Conservation (phyloP, 2,888 invertebrate species). For the Dryobota labecula region DNA sequence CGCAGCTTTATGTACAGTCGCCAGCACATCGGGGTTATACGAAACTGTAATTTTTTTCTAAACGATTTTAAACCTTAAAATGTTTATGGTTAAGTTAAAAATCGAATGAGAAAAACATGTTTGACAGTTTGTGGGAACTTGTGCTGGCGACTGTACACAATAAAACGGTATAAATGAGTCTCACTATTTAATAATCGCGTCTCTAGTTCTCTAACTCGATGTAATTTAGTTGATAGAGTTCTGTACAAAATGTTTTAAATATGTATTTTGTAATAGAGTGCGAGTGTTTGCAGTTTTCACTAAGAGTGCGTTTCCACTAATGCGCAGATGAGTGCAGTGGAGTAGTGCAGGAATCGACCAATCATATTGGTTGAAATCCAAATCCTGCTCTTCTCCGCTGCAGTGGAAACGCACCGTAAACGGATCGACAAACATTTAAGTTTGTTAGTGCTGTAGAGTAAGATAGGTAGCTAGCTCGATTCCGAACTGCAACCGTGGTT, state of each 20-base stretch:
- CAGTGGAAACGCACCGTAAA: not conserved
- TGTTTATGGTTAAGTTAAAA: no score
- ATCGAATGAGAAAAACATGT: no score
- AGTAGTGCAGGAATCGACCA: no score
- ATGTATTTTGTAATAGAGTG: constrained; percentile 21
- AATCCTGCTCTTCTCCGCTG: not conserved
- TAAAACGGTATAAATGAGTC: constrained; percentile 35
- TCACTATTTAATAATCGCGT: constrained; percentile 36
- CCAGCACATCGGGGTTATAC: no score
- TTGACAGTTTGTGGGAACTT: no score
- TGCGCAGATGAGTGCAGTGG: not conserved
- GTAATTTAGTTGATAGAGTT: constrained; percentile 29
- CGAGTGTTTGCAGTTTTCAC: constrained; percentile 7
- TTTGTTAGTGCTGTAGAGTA: constrained; percentile 23
- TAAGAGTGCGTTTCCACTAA: not conserved
- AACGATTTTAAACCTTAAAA: no score
- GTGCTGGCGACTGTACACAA: not conserved
- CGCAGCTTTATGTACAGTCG: not conserved
- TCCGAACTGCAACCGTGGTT: constrained; percentile 15
- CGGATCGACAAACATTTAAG: not conserved
- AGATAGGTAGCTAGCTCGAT: constrained; percentile 19
- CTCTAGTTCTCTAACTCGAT: constrained; percentile 17
- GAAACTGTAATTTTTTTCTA: no score
- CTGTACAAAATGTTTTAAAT: constrained; percentile 38
- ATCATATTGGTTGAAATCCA: not conserved